Base-by-base conservation (phyloP, 2,797 vertebrate genomes). In the Antennarius maculatus region DNA sequence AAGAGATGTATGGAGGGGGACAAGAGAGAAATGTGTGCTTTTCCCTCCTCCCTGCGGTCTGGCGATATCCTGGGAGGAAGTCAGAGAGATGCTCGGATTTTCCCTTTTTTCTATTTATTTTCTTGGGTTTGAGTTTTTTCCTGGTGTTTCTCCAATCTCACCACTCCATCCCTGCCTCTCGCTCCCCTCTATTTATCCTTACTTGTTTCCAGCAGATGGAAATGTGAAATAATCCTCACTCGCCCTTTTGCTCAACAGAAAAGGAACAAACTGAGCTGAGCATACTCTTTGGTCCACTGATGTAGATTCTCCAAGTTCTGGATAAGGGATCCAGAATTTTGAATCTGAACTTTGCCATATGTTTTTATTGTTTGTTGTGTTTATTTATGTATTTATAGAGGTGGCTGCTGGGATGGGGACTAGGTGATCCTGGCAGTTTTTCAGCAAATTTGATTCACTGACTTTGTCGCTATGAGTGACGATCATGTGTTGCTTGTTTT, bases 1-100 rank as follows among this genome's bases (percentile, higher is more conserved):
- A 61, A 42, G 54, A 64, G 45, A 58, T 66, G 57, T 67, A 51
- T 69, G 69, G 60, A 54, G 34, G 48, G 74, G 80, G 80, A 75
- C 47, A 52, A 63, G 61, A 53, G 81, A 78, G 68, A 75, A 71
- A 83, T 88, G 83, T 84, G 76, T 79, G 74, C 76, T 81, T 77
- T 74, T 79, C 80, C 61, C 70, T 75, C 8, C 60, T 80, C 77
- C 80, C 80, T 84, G 63, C 74, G 82, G 83, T 84, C 63, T 69
- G 55, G 1, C 49, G 70, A 77, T 80, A 69, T 84, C 80, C 79
- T 72, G 75, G 79, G 85, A 89, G 80, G 71, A 83, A 81, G 77
- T 77, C 43, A 7, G 63, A 77, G 74, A 66, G 71, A 84, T 78
- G 67, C 56, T 54, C 8, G 52, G 31, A 61, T 61, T 77, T 76